Evolutionary conservation across 2,888 invertebrate genomes (phyloP).

Genomic region (Hypena proboscidalis): DNA sequence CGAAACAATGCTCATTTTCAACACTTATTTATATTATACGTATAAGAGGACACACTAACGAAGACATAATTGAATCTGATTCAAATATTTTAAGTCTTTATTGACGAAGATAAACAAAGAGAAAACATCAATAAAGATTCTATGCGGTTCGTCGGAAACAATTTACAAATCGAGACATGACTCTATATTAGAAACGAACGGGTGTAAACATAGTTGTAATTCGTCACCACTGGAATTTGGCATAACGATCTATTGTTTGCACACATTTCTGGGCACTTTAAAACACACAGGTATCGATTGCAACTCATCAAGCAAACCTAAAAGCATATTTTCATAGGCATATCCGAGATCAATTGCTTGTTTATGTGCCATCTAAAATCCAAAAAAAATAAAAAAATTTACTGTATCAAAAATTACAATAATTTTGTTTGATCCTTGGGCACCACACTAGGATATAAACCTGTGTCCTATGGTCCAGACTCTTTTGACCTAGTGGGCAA

Average conservation of each 20-base stretch:
- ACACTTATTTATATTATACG: constrained; percentile 25
- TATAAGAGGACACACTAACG: constrained; percentile 12
- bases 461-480: no score
- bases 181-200: constrained; percentile 32
- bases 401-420: no score
- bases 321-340: background rate
- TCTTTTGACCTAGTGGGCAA: no score
- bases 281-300: constrained; percentile 20
- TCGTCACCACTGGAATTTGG: constrained; percentile 34
- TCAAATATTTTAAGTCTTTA: background rate
- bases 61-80: constrained; percentile 20
- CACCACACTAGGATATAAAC: no score
- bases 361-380: background rate
- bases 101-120: constrained; percentile 7
- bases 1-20: constrained; percentile 60
- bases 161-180: constrained; percentile 7
- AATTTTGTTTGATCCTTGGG: no score
- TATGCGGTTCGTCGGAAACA: constrained; percentile 1
- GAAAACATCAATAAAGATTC: constrained; percentile 10
- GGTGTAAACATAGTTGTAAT: constrained; percentile 39
- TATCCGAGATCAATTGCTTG: background rate
- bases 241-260: constrained; percentile 53
- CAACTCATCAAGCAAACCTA: constrained; percentile 3
- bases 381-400: background rate
- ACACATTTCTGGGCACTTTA: constrained; percentile 31